Evolutionary conservation across 2,113 vertebrate species (phyloP), one percentile per base, ranked within the genome.

Genomic region (Ictalurus furcatus): DNA sequence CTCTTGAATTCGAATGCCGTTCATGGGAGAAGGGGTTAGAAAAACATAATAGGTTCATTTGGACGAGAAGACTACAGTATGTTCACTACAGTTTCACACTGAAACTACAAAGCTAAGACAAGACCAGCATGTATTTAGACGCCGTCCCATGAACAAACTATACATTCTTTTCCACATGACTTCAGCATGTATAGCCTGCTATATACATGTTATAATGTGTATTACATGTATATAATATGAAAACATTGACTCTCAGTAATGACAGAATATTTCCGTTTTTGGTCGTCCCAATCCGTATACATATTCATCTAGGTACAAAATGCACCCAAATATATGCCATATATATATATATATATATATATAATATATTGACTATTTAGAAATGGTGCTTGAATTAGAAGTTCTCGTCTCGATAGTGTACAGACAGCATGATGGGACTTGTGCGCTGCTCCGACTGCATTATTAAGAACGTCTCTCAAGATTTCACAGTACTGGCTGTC

Each of bases 191-290:
- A 94, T 92, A 93, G 93, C 92, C 92, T 91, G 86, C 92, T 94
- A 95, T 94, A 95, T 94, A 91, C 94, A 95, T 94, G 94, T 86
- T 92, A 92, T 91, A 92, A 83, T 16, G 88, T 74, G 14, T 87
- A 91, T 92, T 86, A 94, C 93, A 93, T 95, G 93, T 92, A 95
- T 94, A 94, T 92, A 86, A 79, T 71, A 86, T 87, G 85, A 87
- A 23, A 90, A 94, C 90, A 93, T 88, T 85, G 83, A 91, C 63
- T 88, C 34, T 95, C 93, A 94, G 94, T 95, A 95, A 95, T 95
- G 94, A 95, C 94, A 94, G 88, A 94, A 94, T 94, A 95, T 58
- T 82, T 87, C 34, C 63, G 16, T 30, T 78, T 78, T 78, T 37
- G n/a, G 48, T 58, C 17, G 78, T 52, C 63, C 63, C 44, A 81